phyloP scores from a whole-genome alignment of 1,140 invertebrate genomes.

The Leptinotarsa undecemlineata region DNA sequence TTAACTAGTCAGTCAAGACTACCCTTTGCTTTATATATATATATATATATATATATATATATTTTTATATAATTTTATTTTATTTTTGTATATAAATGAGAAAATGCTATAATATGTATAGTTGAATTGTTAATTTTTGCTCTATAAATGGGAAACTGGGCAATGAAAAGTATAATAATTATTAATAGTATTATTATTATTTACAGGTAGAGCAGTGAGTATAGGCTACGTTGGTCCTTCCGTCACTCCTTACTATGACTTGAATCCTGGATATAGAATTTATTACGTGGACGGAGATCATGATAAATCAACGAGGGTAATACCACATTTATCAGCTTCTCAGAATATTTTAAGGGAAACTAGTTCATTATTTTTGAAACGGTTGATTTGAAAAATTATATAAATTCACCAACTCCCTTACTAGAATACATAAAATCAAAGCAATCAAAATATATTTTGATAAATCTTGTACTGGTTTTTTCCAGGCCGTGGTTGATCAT shows the following conservation, averaged over 20 bases:
- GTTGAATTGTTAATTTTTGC: too few species aligned
- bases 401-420: too few species aligned
- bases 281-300: constrained; percentile 96
- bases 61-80: too few species aligned
- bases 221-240: constrained; percentile 92
- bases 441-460: too few species aligned
- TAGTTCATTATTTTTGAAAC: not conserved
- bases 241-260: constrained; percentile 87
- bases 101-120: too few species aligned
- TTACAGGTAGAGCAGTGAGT: constrained; percentile 72
- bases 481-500: constrained; percentile 87
- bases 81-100: too few species aligned
- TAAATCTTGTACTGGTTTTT: not conserved
- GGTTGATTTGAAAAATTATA: not conserved
- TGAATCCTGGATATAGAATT: constrained; percentile 95
- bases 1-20: too few species aligned
- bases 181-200: constrained; percentile 2
- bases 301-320: constrained; percentile 77
- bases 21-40: too few species aligned
- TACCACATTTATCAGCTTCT: constrained; percentile 31
- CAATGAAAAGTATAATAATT: too few species aligned
- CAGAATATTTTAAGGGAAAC: not conserved
- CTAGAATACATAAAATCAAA: too few species aligned
- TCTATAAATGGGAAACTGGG: too few species aligned
- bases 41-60: too few species aligned